A percentile compares a stretch with the other conserved stretches of the same genome.
phyloP scores from a whole-genome alignment of 2,888 invertebrate genomes.

The Heliconius aoede region DNA sequence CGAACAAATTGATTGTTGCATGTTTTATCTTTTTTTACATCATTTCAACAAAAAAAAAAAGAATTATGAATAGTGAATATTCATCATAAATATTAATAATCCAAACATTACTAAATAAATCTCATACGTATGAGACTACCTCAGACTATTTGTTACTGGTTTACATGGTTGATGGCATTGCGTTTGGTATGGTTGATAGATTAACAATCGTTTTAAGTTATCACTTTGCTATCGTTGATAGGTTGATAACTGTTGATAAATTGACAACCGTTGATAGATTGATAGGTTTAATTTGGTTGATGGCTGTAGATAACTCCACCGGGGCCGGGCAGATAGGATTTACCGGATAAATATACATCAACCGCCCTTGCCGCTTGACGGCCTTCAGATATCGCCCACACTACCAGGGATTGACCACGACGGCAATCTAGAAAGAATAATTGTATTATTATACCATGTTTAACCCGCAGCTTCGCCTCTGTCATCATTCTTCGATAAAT shows the following conservation, averaged over 20 bases:
- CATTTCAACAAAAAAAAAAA: neutral
- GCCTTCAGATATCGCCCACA: conserved; percentile 99
- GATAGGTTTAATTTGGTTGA: conserved; percentile 28
- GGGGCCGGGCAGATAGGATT: conserved; percentile 93
- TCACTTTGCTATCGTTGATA: neutral
- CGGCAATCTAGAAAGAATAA: conserved; percentile 90
- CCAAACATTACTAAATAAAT: neutral
- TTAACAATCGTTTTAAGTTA: conserved; percentile 1
- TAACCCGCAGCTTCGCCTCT: no score
- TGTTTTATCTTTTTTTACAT: neutral
- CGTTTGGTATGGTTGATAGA: neutral
- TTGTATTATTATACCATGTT: no score
- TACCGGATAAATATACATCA: conserved; percentile 91
- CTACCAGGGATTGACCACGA: conserved; percentile 98
- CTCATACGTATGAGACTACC: neutral
- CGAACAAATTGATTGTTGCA: neutral
- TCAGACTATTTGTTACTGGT: neutral
- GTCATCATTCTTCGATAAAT: no score
- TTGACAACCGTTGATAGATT: conserved; percentile 1
- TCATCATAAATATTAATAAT: neutral
- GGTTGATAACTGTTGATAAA: neutral
- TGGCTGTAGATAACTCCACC: conserved; percentile 90
- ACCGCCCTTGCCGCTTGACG: conserved; percentile 98
- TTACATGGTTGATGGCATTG: conserved; percentile 3
- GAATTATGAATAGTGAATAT: neutral